A percentile compares a stretch with the other conserved stretches of the same genome.
Evolutionary conservation across 37 sponge, comb jelly and placozoan genomes (phyloP).

Genomic region (Corticium candelabrum): DNA sequence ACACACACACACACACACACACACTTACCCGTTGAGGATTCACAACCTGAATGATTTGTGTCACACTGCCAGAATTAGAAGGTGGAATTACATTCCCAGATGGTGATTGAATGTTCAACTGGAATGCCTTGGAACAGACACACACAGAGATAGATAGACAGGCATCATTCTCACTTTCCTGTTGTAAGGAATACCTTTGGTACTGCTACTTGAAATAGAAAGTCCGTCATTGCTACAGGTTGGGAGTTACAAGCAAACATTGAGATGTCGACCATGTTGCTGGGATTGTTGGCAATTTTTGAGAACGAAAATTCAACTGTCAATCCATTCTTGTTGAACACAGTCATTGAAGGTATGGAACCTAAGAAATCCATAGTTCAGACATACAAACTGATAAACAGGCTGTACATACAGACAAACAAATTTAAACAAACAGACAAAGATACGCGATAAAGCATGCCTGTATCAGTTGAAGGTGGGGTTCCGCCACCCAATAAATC

Average conservation of each 20-base stretch:
- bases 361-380: not conserved
- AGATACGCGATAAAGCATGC: too few relatives aligned
- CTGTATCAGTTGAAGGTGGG: too few relatives aligned
- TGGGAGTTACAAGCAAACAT: slow-evolving; percentile 60
- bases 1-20: too few relatives aligned
- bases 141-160: not conserved
- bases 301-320: slow-evolving; percentile 50
- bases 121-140: slow-evolving; percentile 35
- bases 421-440: too few relatives aligned
- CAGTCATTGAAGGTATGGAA: slow-evolving; percentile 55
- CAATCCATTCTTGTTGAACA: slow-evolving; percentile 73
- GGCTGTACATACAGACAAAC: too few relatives aligned
- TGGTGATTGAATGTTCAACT: slow-evolving; percentile 58
- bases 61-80: slow-evolving; percentile 29
- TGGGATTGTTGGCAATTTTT: slow-evolving; percentile 23
- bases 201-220: slow-evolving; percentile 71
- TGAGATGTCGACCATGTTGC: slow-evolving; percentile 33
- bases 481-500: too few relatives aligned
- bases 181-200: not conserved
- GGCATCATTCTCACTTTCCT: not conserved
- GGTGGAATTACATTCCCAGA: slow-evolving; percentile 58
- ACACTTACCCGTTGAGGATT: slow-evolving; percentile 57
- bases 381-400: too few relatives aligned
- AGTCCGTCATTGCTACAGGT: slow-evolving; percentile 54
- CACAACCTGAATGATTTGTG: slow-evolving; percentile 47